Evolutionary conservation across 2,888 invertebrate species (phyloP).

Genomic region (Apodemia zela): DNA sequence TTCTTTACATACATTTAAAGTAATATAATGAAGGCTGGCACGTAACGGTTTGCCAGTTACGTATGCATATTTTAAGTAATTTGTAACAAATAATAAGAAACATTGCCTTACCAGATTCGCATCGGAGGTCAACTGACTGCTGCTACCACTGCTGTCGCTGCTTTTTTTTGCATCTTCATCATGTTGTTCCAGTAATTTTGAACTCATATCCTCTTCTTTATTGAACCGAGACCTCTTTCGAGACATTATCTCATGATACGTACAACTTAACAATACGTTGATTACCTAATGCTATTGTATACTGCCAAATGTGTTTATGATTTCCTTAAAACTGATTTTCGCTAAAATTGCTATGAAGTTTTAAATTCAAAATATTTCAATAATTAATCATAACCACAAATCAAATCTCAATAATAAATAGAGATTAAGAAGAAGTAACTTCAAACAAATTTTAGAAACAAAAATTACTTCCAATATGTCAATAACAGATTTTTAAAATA

Average conservation of each 20-base stretch:
- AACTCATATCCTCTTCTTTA: slow-evolving; percentile 58
- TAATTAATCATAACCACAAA: not conserved
- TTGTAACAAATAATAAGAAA: slow-evolving; percentile 21
- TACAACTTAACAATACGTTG: slow-evolving; percentile 11
- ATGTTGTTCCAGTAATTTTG: slow-evolving; percentile 48
- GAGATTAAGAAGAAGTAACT: not conserved
- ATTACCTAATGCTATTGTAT: not conserved
- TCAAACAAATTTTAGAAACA: not conserved
- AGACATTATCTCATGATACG: slow-evolving; percentile 68
- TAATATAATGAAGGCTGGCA: not conserved
- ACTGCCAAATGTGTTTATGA: not conserved
- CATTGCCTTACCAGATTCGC: slow-evolving; percentile 44
- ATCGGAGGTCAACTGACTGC: slow-evolving; percentile 41
- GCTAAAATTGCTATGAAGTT: not conserved
- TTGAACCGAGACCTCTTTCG: slow-evolving; percentile 59
- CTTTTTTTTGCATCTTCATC: slow-evolving; percentile 54
- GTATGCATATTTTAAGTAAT: not conserved
- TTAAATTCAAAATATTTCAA: not conserved
- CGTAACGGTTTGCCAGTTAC: not conserved
- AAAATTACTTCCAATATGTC: not conserved
- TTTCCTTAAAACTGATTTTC: not conserved
- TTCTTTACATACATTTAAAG: too few species aligned
- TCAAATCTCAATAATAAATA: not conserved
- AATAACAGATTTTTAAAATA: not conserved
- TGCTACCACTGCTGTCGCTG: slow-evolving; percentile 48